These are phyloP conservation scores for Bombus polaris DNA, from an alignment of 1,140 invertebrate species.

Conservation along the genomic window DNA sequence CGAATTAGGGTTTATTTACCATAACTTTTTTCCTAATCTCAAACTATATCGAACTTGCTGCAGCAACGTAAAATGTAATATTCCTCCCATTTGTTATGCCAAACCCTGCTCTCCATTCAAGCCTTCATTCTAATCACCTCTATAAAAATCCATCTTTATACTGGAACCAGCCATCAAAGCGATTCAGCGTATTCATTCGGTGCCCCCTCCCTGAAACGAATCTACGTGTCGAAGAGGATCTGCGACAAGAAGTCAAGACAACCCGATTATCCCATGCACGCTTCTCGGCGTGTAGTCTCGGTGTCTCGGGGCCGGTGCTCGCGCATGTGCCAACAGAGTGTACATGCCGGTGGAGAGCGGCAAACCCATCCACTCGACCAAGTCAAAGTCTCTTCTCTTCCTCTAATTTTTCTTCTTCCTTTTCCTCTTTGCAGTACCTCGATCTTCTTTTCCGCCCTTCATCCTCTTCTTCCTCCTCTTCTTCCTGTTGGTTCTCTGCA, in stretches of 20 bases:
- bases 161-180: too few species aligned
- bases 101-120: neutral
- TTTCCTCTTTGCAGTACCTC: neutral
- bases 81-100: neutral
- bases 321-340: constrained; percentile 32
- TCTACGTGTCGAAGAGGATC: constrained; percentile 10
- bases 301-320: constrained; percentile 27
- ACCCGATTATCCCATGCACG: constrained; percentile 6
- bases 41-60: neutral
- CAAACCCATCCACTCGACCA: constrained; percentile 58
- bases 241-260: constrained; percentile 3
- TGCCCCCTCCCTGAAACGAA: neutral
- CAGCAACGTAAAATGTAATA: neutral
- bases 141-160: neutral
- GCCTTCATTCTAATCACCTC: neutral
- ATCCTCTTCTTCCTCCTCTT: constrained; percentile 9
- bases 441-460: neutral
- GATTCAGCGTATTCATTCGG: neutral
- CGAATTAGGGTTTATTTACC: neutral
- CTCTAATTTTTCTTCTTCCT: neutral
- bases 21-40: neutral
- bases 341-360: constrained; percentile 33
- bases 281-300: constrained; percentile 30
- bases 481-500: constrained; percentile 12
- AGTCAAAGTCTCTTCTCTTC: constrained; percentile 36